Percentiles rank a stretch among this genome's conserved stretches.
phyloP scores from a whole-genome alignment of 2,797 vertebrate genomes.

The Tapirus indicus region DNA sequence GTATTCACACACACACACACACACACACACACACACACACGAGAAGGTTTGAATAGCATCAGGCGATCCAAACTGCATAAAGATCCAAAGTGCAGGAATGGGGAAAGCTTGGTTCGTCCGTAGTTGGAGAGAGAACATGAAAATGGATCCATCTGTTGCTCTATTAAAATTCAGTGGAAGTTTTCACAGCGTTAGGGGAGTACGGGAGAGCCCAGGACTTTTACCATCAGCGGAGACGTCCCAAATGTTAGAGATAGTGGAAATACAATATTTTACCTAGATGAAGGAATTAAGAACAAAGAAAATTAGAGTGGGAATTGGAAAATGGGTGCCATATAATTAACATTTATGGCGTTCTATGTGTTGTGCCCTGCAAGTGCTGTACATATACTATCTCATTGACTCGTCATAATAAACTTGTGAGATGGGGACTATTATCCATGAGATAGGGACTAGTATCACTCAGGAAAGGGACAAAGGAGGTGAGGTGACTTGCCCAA shows the following conservation, averaged over 20 bases:
- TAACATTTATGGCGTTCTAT: not conserved
- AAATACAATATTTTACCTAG: slow-evolving; percentile 8
- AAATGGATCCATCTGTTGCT: not conserved
- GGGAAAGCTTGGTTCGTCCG: not conserved
- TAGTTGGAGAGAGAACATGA: not conserved
- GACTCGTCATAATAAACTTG: not conserved
- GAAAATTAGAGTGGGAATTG: not conserved
- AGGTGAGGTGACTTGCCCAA: not conserved
- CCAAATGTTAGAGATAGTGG: slow-evolving; percentile 9
- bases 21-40: not conserved
- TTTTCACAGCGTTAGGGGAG: not conserved
- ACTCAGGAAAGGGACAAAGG: not conserved
- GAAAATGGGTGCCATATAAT: not conserved
- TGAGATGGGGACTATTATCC: not conserved
- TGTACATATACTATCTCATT: not conserved
- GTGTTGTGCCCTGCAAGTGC: not conserved
- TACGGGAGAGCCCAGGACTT: not conserved
- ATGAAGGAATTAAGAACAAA: not conserved
- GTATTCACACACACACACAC: not conserved
- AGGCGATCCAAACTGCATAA: not conserved
- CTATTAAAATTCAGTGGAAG: not conserved
- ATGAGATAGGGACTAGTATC: not conserved
- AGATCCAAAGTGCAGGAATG: not conserved
- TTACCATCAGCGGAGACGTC: not conserved
- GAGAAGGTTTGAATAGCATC: not conserved